These are phyloP conservation scores for Masnerella sp. DNA, from an alignment of 2,888 invertebrate genomes.

Conservation along the genomic window DNA sequence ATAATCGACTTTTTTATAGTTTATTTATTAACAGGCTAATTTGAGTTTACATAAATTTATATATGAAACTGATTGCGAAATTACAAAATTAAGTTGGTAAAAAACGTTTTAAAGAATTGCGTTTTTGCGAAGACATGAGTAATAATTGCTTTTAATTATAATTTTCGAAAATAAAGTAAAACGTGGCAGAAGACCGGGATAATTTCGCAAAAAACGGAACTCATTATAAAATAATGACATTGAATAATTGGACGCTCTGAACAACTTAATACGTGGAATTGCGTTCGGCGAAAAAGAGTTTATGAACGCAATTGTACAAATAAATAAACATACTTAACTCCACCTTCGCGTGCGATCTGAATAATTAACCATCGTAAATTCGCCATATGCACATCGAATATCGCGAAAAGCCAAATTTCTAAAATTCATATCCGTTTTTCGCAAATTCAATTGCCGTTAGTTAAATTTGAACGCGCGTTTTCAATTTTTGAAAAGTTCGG, in stretches of 20 bases:
- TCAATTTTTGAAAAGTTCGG: too few relatives aligned
- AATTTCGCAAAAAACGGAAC: conserved; percentile 15
- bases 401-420: background rate
- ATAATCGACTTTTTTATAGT: too few relatives aligned
- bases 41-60: too few relatives aligned
- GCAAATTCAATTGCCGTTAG: too few relatives aligned
- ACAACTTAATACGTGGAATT: conserved; percentile 4
- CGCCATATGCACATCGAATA: background rate
- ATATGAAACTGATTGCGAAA: too few relatives aligned
- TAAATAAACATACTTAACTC: conserved; percentile 19
- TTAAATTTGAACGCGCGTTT: too few relatives aligned
- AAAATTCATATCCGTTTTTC: too few relatives aligned
- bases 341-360: conserved; percentile 1
- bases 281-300: conserved; percentile 5
- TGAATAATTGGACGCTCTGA: conserved; percentile 19
- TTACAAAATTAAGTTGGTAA: too few relatives aligned
- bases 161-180: background rate
- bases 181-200: conserved; percentile 8
- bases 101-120: too few relatives aligned
- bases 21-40: too few relatives aligned
- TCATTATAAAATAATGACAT: conserved; percentile 34
- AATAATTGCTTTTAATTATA: conserved; percentile 2
- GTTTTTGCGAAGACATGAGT: too few relatives aligned
- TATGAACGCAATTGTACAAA: conserved; percentile 20
- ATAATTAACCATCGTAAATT: conserved; percentile 35